Evolutionary conservation across 2,797 vertebrate genomes (phyloP).

Genomic region (Alcedo atthis): DNA sequence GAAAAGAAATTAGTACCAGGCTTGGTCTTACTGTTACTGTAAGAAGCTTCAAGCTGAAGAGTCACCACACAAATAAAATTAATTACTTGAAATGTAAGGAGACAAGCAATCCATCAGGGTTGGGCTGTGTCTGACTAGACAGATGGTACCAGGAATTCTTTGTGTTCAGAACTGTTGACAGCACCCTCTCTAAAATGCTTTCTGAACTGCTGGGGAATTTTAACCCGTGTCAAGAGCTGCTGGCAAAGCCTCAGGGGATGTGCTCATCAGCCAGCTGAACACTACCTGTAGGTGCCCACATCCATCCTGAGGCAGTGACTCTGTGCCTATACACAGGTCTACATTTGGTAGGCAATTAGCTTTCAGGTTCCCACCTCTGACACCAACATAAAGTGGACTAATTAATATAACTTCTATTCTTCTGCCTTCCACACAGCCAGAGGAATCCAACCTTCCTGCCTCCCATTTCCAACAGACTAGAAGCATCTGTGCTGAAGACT

Average conservation of each 20-base stretch:
- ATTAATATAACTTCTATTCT: background rate
- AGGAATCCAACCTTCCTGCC: background rate
- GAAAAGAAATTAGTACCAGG: background rate
- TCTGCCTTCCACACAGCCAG: background rate
- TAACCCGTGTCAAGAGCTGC: background rate
- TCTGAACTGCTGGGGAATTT: background rate
- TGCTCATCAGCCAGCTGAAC: background rate
- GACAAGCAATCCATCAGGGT: background rate
- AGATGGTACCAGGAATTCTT: background rate
- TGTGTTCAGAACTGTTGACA: background rate
- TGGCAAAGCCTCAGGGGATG: background rate
- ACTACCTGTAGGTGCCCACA: background rate
- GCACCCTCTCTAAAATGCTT: background rate
- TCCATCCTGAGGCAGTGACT: background rate
- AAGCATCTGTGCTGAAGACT: background rate
- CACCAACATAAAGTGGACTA: background rate
- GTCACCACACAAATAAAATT: background rate
- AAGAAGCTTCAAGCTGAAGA: background rate
- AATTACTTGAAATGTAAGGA: background rate
- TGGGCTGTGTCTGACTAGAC: background rate
- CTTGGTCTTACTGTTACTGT: background rate
- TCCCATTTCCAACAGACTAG: background rate
- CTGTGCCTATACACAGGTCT: fast-evolving
- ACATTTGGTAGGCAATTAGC: background rate
- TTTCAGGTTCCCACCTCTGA: background rate